phyloP scores from a whole-genome alignment of 2,888 invertebrate species.

The Abscondita cerata region DNA sequence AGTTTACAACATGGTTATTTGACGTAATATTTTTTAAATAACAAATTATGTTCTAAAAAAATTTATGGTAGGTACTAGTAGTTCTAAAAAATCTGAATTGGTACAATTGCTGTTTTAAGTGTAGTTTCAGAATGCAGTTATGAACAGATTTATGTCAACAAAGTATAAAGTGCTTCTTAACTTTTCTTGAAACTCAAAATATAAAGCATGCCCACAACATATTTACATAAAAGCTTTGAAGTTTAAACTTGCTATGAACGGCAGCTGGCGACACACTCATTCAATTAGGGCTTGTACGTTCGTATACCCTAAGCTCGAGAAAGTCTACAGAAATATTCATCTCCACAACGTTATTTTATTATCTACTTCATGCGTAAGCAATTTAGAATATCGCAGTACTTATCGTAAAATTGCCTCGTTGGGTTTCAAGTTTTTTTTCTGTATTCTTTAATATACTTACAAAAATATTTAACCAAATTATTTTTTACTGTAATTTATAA shows the following conservation, averaged over 20 bases:
- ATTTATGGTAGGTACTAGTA: no score
- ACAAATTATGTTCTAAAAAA: no score
- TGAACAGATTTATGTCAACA: conserved; percentile 22
- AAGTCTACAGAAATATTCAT: conserved; percentile 27
- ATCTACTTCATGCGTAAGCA: conserved; percentile 28
- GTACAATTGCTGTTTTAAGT: no score
- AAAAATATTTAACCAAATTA: neutral
- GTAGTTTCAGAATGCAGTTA: no score
- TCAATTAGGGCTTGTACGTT: conserved; percentile 25
- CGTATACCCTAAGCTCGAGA: conserved; percentile 20
- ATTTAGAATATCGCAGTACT: conserved; percentile 23
- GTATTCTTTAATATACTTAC: conserved; percentile 3
- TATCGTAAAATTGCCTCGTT: conserved; percentile 16
- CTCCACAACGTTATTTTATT: conserved; percentile 28
- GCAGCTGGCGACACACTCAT: conserved; percentile 34
- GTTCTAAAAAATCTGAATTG: no score
- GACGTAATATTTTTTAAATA: no score
- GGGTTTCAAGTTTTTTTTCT: conserved; percentile 10
- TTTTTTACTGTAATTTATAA: neutral
- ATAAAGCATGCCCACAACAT: conserved; percentile 29
- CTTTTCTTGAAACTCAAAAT: conserved; percentile 22
- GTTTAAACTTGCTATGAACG: conserved; percentile 34
- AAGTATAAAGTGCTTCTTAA: conserved; percentile 29
- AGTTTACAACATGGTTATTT: no score
- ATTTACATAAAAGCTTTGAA: conserved; percentile 37